phyloP scores from a whole-genome alignment of 1,140 invertebrate genomes.

The Harpegnathos saltator region DNA sequence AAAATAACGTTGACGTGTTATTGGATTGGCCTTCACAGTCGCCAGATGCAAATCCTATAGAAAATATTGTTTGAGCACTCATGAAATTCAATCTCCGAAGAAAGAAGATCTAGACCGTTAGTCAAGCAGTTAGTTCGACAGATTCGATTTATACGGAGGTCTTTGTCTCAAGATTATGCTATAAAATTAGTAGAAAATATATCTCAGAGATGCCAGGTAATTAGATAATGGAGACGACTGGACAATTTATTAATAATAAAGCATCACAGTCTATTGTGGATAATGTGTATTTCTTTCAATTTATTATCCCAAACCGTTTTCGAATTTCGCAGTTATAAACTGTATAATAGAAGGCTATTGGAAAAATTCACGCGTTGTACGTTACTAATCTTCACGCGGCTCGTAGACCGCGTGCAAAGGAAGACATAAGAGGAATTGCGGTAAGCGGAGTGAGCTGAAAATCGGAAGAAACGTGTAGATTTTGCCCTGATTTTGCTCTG shows the following conservation, averaged over 20 bases:
- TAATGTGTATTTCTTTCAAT: slow-evolving; percentile 5
- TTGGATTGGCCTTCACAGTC: no score
- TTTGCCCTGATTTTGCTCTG: no score
- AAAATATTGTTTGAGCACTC: slow-evolving; percentile 4
- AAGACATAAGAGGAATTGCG: no score
- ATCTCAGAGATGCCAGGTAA: no score
- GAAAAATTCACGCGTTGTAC: no score
- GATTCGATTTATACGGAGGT: slow-evolving; percentile 28
- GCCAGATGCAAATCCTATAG: slow-evolving; percentile 17
- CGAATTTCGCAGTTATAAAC: no score
- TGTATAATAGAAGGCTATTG: no score
- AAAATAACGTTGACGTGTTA: slow-evolving; percentile 1
- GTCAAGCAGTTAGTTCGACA: slow-evolving; percentile 24
- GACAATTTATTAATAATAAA: slow-evolving; percentile 14
- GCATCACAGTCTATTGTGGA: slow-evolving; percentile 6
- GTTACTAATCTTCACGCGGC: no score
- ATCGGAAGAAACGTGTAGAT: no score
- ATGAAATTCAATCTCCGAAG: slow-evolving; percentile 4
- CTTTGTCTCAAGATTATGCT: slow-evolving; percentile 2
- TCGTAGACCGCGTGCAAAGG: no score
- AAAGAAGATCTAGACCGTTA: slow-evolving; percentile 1
- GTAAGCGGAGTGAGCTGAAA: no score
- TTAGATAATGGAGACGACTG: no score
- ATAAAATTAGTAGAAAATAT: neutral
- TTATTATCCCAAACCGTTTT: neutral